Percentiles rank a stretch among this genome's conserved stretches.
These are phyloP conservation scores for Rhimphoctona megacephalus DNA, from an alignment of 2,888 invertebrate genomes.

Conservation along the genomic window DNA sequence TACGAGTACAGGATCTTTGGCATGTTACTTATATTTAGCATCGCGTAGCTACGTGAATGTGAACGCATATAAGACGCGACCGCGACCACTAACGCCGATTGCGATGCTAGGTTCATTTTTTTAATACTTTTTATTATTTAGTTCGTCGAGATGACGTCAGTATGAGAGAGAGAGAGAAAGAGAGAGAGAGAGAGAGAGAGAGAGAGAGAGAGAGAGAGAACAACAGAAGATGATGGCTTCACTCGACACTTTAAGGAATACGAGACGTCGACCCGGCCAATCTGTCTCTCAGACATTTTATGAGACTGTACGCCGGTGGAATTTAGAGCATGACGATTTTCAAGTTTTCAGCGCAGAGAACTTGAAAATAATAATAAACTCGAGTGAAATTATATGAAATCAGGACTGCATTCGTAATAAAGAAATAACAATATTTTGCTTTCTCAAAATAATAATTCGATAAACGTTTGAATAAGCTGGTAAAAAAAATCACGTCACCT, in stretches of 20 bases:
- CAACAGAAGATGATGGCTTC: constrained; percentile 38
- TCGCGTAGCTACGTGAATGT: constrained; percentile 39
- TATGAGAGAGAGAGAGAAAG: constrained; percentile 2
- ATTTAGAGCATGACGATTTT: constrained; percentile 22
- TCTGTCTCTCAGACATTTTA: constrained; percentile 35
- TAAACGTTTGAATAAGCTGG: not conserved
- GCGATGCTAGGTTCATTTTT: constrained; percentile 20
- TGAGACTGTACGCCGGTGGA: constrained; percentile 25
- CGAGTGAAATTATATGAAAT: not conserved
- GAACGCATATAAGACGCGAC: constrained; percentile 28
- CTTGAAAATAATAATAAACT: constrained; percentile 16
- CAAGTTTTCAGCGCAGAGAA: constrained; percentile 19
- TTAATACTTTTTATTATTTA: constrained; percentile 43
- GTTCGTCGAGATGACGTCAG: constrained; percentile 51
- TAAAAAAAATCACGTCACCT: not conserved
- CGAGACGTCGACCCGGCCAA: constrained; percentile 51
- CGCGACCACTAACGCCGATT: constrained; percentile 32
- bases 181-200: not conserved
- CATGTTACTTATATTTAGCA: constrained; percentile 64
- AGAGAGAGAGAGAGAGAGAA: not conserved
- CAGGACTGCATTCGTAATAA: not conserved
- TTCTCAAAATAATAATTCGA: not conserved
- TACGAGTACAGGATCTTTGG: constrained; percentile 21
- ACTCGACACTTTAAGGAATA: constrained; percentile 43
- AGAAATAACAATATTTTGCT: not conserved